A percentile compares a stretch with the other conserved stretches of the same genome.
Evolutionary conservation across 2,888 invertebrate species (phyloP).

Genomic region (Limulus polyphemus): DNA sequence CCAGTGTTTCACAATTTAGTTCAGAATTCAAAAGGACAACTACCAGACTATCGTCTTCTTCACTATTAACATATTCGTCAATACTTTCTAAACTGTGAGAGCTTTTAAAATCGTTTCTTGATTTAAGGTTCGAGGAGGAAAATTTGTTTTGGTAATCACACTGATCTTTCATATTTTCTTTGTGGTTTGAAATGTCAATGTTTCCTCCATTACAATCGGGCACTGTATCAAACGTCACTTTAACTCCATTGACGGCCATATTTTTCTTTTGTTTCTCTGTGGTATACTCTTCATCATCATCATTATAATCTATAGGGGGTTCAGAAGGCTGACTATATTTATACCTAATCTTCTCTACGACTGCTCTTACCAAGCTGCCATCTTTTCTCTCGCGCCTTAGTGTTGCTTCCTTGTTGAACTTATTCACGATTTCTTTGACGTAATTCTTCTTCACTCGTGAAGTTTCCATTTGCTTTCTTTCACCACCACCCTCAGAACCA

Average conservation of each 20-base stretch:
- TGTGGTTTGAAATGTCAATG: neutral
- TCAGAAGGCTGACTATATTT: too few relatives aligned
- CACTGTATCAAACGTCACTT: constrained; percentile 19
- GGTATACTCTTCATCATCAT: neutral
- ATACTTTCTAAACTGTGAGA: too few relatives aligned
- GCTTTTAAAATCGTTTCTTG: too few relatives aligned
- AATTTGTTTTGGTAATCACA: too few relatives aligned
- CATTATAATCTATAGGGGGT: neutral
- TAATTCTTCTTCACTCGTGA: constrained; percentile 23
- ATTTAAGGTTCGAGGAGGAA: too few relatives aligned
- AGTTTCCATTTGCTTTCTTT: constrained; percentile 24
- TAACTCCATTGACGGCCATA: constrained; percentile 20
- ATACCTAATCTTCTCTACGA: too few relatives aligned
- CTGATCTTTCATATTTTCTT: too few relatives aligned
- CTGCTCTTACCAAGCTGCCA: too few relatives aligned
- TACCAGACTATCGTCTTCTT: too few relatives aligned
- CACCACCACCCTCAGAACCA: neutral
- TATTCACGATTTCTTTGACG: constrained; percentile 25
- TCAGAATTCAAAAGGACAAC: too few relatives aligned
- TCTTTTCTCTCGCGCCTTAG: neutral
- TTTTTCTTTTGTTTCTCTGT: constrained; percentile 4
- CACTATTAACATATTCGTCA: too few relatives aligned
- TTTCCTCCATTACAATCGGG: neutral
- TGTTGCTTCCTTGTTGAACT: constrained; percentile 27
- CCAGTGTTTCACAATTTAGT: too few relatives aligned